Evolutionary conservation across 92 coral and sea anemone genomes (phyloP).

Genomic region (Nematostella vectensis): DNA sequence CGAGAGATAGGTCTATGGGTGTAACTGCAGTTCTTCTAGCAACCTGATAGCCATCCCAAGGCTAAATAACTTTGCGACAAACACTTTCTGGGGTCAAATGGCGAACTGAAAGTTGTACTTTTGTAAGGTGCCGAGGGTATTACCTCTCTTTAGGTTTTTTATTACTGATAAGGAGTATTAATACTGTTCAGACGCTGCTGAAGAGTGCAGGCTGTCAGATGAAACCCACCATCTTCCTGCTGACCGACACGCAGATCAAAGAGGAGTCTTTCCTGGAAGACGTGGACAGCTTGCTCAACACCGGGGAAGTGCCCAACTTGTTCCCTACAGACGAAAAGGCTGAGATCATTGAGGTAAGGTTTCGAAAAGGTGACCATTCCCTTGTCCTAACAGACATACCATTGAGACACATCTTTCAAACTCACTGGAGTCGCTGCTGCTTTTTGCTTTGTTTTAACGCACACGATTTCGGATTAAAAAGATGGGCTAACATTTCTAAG

Average conservation of each 20-base stretch:
- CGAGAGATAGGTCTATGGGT: too few relatives aligned
- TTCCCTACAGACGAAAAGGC: constrained; percentile 98
- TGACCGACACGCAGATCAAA: constrained; percentile 97
- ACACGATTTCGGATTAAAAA: too few relatives aligned
- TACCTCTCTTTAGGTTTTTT: too few relatives aligned
- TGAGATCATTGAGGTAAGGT: constrained; percentile 82
- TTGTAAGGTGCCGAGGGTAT: too few relatives aligned
- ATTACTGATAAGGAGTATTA: too few relatives aligned
- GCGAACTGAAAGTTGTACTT: too few relatives aligned
- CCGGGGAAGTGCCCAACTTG: constrained; percentile 98
- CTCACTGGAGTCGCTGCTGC: too few relatives aligned
- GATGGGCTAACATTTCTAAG: too few relatives aligned
- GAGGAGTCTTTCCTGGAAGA: constrained; percentile 99
- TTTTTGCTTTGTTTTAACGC: not conserved
- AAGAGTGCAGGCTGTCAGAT: constrained; percentile 96
- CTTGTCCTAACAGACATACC: not conserved
- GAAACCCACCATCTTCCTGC: constrained; percentile 95
- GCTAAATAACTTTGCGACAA: too few relatives aligned
- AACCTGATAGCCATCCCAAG: too few relatives aligned
- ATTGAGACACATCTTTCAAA: not conserved
- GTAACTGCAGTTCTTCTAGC: too few relatives aligned
- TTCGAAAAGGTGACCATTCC: not conserved
- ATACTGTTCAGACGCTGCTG: constrained; percentile 55
- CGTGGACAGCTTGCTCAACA: constrained; percentile 94
- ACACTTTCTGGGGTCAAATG: too few relatives aligned